Conservation (phyloP, 2,797 vertebrate genomes). For the Melanotaenia parkinsoni region DNA sequence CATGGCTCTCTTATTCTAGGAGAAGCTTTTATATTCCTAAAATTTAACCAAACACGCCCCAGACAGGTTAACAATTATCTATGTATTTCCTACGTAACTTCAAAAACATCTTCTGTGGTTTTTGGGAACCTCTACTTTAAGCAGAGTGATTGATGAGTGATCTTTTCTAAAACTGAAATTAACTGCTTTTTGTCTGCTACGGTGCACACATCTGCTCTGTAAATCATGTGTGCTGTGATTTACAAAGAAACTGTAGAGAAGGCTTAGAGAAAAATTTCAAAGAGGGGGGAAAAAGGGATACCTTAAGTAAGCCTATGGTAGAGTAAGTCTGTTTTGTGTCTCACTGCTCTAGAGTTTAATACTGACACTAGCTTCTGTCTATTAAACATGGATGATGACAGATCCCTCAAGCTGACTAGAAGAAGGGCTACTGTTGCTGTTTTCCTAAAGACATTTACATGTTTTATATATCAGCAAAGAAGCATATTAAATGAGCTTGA, state of each 20-base stretch:
- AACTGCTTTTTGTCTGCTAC: slow-evolving; percentile 10
- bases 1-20: slow-evolving; percentile 43
- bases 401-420: neutral
- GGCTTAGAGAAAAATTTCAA: neutral
- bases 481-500: neutral
- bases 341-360: neutral
- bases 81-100: slow-evolving; percentile 31
- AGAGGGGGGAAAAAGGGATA: neutral
- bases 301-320: neutral
- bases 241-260: neutral
- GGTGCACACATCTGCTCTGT: slow-evolving; percentile 10
- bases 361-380: neutral
- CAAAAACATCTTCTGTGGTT: slow-evolving; percentile 53
- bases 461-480: neutral
- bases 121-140: slow-evolving; percentile 36
- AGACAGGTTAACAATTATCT: slow-evolving; percentile 67
- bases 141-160: slow-evolving; percentile 58
- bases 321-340: slow-evolving; percentile 8
- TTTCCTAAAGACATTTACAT: neutral
- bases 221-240: slow-evolving; percentile 11
- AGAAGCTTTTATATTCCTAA: slow-evolving; percentile 52
- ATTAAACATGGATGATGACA: neutral
- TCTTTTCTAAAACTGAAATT: slow-evolving; percentile 18
- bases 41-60: slow-evolving; percentile 28
- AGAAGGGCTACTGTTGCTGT: neutral